A percentile compares a stretch with the other conserved stretches of the same genome.
phyloP scores from a whole-genome alignment of 2,113 vertebrate genomes.

The Chrysochloris asiatica region DNA sequence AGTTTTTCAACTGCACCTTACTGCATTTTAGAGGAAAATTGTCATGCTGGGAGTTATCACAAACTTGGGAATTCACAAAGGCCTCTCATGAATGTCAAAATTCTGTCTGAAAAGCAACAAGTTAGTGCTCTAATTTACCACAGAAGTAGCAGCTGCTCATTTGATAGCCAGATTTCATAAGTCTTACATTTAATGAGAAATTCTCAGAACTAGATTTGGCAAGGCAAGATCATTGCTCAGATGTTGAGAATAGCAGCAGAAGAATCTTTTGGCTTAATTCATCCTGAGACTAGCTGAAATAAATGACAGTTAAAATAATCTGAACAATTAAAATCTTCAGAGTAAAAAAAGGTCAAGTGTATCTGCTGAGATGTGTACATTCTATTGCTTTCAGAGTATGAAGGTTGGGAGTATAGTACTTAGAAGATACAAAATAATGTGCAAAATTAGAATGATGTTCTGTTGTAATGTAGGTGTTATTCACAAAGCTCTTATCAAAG shows the following conservation, averaged over 20 bases:
- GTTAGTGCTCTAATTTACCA: conserved; percentile 21
- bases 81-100: conserved; percentile 26
- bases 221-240: conserved; percentile 35
- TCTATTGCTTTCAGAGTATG: conserved; percentile 37
- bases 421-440: conserved; percentile 22
- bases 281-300: conserved; percentile 30
- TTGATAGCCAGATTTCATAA: conserved; percentile 49
- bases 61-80: conserved; percentile 39
- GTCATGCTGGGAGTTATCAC: background rate
- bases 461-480: too few relatives aligned
- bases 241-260: conserved; percentile 9
- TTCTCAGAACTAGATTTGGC: conserved; percentile 30
- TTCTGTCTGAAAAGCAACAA: conserved; percentile 50
- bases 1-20: conserved; percentile 10
- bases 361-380: conserved; percentile 4
- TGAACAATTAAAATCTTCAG: conserved; percentile 13
- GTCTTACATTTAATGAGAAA: conserved; percentile 43
- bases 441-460: background rate
- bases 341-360: conserved; percentile 43
- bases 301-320: conserved; percentile 36
- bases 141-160: conserved; percentile 52
- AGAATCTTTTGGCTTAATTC: conserved; percentile 42
- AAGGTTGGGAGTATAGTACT: background rate
- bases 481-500: conserved; percentile 10
- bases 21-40: conserved; percentile 43